Evolutionary conservation across 2,888 invertebrate species (phyloP).

Genomic region (Tachina fera): DNA sequence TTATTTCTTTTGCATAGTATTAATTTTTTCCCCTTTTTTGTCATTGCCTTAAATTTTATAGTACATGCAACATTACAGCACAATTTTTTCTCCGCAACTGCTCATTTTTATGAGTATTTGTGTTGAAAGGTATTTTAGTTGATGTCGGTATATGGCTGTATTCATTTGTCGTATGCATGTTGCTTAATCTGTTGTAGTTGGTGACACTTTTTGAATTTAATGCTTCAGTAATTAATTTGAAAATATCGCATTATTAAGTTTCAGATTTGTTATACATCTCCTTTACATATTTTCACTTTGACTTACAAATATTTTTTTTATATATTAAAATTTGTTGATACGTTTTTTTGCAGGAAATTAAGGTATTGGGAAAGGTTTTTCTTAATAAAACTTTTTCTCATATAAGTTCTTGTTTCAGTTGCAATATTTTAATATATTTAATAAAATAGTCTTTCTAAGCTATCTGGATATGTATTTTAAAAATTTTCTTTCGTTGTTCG

Average conservation of each 20-base stretch:
- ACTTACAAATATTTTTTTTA: neutral
- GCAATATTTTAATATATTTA: neutral
- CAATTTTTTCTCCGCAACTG: neutral
- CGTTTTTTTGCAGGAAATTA: neutral
- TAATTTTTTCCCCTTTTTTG: constrained; percentile 5
- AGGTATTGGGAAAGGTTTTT: neutral
- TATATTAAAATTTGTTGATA: neutral
- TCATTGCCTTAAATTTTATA: constrained; percentile 44
- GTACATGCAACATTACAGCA: constrained; percentile 31
- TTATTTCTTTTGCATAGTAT: neutral
- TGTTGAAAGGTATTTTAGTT: neutral
- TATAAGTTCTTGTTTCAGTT: neutral
- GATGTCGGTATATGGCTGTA: neutral
- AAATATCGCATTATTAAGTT: constrained; percentile 55
- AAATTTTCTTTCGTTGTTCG: neutral
- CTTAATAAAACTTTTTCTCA: neutral
- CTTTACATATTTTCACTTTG: neutral
- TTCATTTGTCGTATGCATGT: constrained; percentile 37
- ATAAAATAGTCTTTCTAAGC: too few relatives aligned
- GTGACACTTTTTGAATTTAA: constrained; percentile 52
- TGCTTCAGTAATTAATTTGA: constrained; percentile 61
- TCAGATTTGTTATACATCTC: neutral
- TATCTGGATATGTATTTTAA: too few relatives aligned
- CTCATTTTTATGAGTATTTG: too few relatives aligned
- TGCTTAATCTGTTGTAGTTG: constrained; percentile 60